These are phyloP conservation scores for Globodera ellingtonae DNA, from an alignment of 1,140 invertebrate species.

Conservation along the genomic window DNA sequence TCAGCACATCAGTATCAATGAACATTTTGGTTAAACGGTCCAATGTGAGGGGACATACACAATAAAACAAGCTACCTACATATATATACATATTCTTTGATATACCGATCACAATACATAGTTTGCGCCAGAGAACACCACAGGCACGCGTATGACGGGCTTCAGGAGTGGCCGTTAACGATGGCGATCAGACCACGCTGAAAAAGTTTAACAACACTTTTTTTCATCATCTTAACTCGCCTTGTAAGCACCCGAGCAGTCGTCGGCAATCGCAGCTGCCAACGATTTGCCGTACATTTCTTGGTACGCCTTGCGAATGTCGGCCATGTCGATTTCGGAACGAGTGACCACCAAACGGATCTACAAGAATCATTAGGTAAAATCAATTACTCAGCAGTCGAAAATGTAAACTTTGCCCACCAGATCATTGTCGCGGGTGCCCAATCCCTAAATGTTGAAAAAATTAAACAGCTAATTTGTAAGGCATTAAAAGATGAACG, in stretches of 20 bases:
- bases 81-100: too few relatives aligned
- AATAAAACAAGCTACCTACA: too few relatives aligned
- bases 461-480: too few relatives aligned
- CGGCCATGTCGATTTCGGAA: conserved; percentile 69
- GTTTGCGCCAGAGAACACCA: too few relatives aligned
- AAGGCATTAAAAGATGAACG: too few relatives aligned
- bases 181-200: conserved; percentile 15
- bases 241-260: conserved; percentile 61
- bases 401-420: not conserved
- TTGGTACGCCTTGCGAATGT: conserved; percentile 68
- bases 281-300: conserved; percentile 66
- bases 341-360: conserved; percentile 67
- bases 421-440: conserved; percentile 68
- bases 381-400: not conserved
- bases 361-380: too few relatives aligned
- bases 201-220: not conserved
- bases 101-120: too few relatives aligned
- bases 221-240: conserved; percentile 31
- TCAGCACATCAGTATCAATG: too few relatives aligned
- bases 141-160: too few relatives aligned
- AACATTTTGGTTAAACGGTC: too few relatives aligned
- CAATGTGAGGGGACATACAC: too few relatives aligned
- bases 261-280: conserved; percentile 65
- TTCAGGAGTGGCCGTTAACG: not conserved
- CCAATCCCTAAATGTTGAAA: conserved; percentile 47